Evolutionary conservation across 2,113 vertebrate species (phyloP).

Genomic region (Gopherus evgoodei): DNA sequence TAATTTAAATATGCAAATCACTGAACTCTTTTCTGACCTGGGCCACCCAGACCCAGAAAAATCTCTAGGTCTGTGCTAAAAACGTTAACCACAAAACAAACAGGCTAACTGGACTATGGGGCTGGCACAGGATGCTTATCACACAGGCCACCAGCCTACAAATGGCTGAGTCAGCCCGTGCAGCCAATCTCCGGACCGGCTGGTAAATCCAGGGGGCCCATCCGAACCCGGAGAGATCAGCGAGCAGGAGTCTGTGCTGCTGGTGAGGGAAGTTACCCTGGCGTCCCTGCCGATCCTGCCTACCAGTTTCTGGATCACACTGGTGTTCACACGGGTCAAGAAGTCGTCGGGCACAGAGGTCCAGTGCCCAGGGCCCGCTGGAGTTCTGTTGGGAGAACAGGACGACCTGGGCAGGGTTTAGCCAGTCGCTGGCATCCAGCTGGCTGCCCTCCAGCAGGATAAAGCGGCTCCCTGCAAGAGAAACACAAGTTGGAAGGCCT

Average conservation of each 20-base stretch:
- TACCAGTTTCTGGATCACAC: conserved; percentile 95
- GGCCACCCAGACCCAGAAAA: neutral
- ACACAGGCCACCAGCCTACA: neutral
- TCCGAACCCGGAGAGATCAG: neutral
- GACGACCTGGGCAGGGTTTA: conserved; percentile 96
- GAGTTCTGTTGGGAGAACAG: conserved; percentile 98
- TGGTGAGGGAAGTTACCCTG: conserved; percentile 45
- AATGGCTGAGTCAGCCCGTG: neutral
- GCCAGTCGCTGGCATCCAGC: conserved; percentile 95
- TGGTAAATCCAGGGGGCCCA: neutral
- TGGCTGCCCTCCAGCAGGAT: conserved; percentile 97
- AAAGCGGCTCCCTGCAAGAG: conserved; percentile 90
- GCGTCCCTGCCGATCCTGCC: conserved; percentile 42
- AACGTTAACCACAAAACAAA: neutral
- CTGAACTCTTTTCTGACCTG: neutral
- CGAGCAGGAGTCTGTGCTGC: neutral
- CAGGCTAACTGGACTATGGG: neutral
- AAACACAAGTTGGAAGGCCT: neutral
- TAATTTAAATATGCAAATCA: neutral
- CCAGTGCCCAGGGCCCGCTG: conserved; percentile 95
- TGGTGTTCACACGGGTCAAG: conserved; percentile 97
- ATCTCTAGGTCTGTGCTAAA: neutral
- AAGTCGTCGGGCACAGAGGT: conserved; percentile 94
- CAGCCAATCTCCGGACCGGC: neutral
- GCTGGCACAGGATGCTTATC: neutral